Base-by-base conservation (phyloP, 1,140 invertebrate genomes). In the Caerostris darwini region DNA sequence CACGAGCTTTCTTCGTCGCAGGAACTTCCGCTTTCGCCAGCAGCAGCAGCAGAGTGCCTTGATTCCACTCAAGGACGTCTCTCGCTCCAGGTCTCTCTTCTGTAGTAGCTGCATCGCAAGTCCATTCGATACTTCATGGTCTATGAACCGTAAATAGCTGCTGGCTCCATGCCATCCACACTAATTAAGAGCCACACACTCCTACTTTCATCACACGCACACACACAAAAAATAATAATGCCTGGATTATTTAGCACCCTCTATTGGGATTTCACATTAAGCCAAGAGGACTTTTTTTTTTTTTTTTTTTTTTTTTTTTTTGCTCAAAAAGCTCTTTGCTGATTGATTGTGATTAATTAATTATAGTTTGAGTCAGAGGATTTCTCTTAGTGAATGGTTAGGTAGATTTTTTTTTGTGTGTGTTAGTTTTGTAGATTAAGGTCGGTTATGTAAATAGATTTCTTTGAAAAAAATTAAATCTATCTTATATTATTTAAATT, bases 71-170 rank as follows among this genome's bases (percentile, higher is more conserved):
- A 90, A 90, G 88, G 88, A 56, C 88, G 88, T 77, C 67, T 56
- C 34, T 19, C 83, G 64, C 64, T 53, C 19, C 86, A 88, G 58
- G 61, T 88, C 61, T 85, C 14, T 54, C 54, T 34, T 34, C 34
- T 34, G 34, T 77, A 34, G 34, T 67, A 67, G 82, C 7, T 50
- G n/a, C 34, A 64, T 64, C 14, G 71, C 17, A 50, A 56, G 67
- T 91, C 56, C 56, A 82, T 82, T 82, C 57, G 64, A 89, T 89
- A 61, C 71, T 91, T 81, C 71, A 82, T 71, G 56, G 90, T 82
- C 71, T 91, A 61, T 82, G 90, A 91, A 82, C 71, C 90, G 69
- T 82, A 91, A 91, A 91, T 91, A 91, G 90, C 69, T 71, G 61
- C 64, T 71, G 67, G 88, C 54, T 50, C 17, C 8, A n/a, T 71